Base-by-base conservation (phyloP, 2,888 invertebrate genomes). In the Tetragnatha montana region DNA sequence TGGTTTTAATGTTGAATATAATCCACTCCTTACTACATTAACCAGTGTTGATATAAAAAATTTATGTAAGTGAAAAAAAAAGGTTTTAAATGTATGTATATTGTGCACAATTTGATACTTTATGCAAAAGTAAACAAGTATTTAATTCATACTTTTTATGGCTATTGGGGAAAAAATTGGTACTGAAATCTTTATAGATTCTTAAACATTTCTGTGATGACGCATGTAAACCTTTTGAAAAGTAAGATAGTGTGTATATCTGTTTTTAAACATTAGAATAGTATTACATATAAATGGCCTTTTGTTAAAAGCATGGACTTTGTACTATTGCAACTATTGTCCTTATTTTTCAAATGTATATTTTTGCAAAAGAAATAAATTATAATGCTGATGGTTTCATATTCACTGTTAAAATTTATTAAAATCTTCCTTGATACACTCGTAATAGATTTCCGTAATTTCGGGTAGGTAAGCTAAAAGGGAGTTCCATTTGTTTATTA, bases 191-290 rank as follows among this genome's bases (percentile, higher is more conserved):
- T 35, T 35, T 35, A 35, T 35, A 35, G 35, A 35, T 35, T 17
- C 60, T 60, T 60, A 60, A 60, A 60, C 60, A 60, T 60, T 60
- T 60, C 60, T 60, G 60, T 60, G 60, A 60, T 60, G 60, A 60
- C 17, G 6, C 60, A 60, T 60, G 60, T 60, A 60, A 60, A 60
- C 60, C 60, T 60, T 60, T 60, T 60, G 60, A 60, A 60, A 60
- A 60, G 60, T 60, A 60, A 60, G 14, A 35, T 35, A 35, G 35
- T 35, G 35, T 60, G 17, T 60, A 60, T 60, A 10, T 14, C 60
- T 60, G 60, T 60, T 12, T 60, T 60, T 60, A 12, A 60, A 60
- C 17, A 6, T 60, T 60, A 17, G 60, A 60, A 17, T 17, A 60
- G 60, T 60, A 60, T 60, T 60, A 60, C 60, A 60, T 60, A 10